A percentile compares a stretch with the other conserved stretches of the same genome.
Conservation (phyloP, 2,888 invertebrate genomes). For the Pachydiplax longipennis region DNA sequence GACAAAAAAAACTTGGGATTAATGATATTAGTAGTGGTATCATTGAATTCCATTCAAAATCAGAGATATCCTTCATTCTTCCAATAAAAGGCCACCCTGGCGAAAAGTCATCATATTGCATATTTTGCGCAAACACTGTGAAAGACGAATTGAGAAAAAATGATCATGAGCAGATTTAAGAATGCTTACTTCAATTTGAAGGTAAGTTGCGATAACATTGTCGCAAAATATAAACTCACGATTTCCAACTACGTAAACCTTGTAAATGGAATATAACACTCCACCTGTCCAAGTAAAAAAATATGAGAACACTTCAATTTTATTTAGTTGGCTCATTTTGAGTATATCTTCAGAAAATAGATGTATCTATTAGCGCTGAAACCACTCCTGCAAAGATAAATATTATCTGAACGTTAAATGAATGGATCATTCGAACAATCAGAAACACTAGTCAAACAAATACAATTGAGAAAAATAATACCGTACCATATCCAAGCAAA, state of each 20-base stretch:
- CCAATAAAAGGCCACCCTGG: constrained; percentile 67
- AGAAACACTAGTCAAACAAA: neutral
- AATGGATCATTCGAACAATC: neutral
- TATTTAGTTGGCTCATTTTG: constrained; percentile 46
- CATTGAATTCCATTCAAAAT: constrained; percentile 76
- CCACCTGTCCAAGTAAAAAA: constrained; percentile 65
- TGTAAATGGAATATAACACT: constrained; percentile 66
- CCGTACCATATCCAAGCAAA: neutral
- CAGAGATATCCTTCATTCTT: constrained; percentile 70
- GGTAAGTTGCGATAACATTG: neutral
- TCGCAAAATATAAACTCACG: constrained; percentile 60
- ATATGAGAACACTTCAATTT: constrained; percentile 61
- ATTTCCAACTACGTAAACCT: constrained; percentile 63
- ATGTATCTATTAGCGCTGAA: neutral
- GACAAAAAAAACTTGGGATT: constrained; percentile 66
- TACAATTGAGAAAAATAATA: neutral
- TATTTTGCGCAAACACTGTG: constrained; percentile 60
- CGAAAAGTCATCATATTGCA: constrained; percentile 64
- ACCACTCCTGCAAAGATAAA: too few species aligned
- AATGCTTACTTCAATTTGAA: neutral
- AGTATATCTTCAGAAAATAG: neutral
- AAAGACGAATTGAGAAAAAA: constrained; percentile 49
- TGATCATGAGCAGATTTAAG: constrained; percentile 46
- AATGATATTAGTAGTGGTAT: constrained; percentile 64
- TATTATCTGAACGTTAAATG: too few species aligned